phyloP scores from a whole-genome alignment of 2,888 invertebrate genomes.

The Rotaria magnacalcarata region DNA sequence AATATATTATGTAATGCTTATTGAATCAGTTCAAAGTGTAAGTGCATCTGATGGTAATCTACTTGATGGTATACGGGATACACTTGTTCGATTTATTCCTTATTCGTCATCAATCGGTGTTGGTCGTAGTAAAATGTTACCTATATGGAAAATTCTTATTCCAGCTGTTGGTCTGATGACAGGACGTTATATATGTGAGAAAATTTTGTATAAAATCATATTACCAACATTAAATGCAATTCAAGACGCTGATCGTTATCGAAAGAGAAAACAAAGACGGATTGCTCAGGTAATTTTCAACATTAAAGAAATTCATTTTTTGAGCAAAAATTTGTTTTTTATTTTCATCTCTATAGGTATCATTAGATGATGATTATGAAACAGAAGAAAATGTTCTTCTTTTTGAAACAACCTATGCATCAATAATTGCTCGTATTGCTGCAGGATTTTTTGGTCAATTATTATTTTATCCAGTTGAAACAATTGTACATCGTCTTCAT shows the following conservation, averaged over 20 bases:
- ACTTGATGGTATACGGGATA: slow-evolving; percentile 25
- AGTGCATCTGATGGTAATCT: slow-evolving; percentile 36
- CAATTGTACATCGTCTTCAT: slow-evolving; percentile 74
- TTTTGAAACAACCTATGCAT: slow-evolving; percentile 31
- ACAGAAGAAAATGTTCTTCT: slow-evolving; percentile 32
- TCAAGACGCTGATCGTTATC: slow-evolving; percentile 30
- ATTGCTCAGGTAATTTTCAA: neutral
- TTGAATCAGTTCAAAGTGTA: slow-evolving; percentile 26
- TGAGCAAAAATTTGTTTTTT: too few species aligned
- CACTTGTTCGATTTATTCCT: slow-evolving; percentile 2
- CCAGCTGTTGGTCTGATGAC: slow-evolving; percentile 24
- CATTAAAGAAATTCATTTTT: too few species aligned
- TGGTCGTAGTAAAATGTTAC: slow-evolving; percentile 22
- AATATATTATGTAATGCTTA: slow-evolving; percentile 20
- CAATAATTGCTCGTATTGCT: slow-evolving; percentile 23
- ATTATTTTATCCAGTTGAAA: slow-evolving; percentile 77
- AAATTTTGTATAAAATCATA: slow-evolving; percentile 31
- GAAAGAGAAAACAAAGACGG: slow-evolving; percentile 18
- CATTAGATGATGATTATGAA: slow-evolving; percentile 33
- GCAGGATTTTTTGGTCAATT: slow-evolving; percentile 8
- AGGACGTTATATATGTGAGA: slow-evolving; percentile 18
- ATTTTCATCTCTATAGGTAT: neutral
- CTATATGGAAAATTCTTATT: slow-evolving; percentile 20
- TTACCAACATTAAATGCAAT: slow-evolving; percentile 36
- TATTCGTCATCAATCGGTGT: neutral